Percentiles rank a stretch among this genome's conserved stretches.
phyloP scores from a whole-genome alignment of 1,140 invertebrate genomes.

The Ostrea denselamellosa region DNA sequence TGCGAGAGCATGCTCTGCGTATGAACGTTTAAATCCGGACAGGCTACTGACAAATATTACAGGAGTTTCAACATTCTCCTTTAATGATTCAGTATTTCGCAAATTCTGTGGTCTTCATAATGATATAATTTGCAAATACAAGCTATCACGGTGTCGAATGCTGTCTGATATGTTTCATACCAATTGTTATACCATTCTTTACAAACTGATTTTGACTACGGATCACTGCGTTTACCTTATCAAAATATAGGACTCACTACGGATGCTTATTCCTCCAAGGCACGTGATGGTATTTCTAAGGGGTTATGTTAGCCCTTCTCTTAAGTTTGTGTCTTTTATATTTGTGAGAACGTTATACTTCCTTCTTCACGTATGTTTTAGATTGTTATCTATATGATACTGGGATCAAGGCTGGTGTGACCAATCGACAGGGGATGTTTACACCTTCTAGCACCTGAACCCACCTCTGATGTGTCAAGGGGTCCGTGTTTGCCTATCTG shows the following conservation, averaged over 20 bases:
- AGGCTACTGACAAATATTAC: not conserved
- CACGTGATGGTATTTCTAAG: not conserved
- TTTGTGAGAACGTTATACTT: too few relatives aligned
- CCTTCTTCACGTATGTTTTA: too few relatives aligned
- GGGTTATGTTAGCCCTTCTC: not conserved
- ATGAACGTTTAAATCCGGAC: not conserved
- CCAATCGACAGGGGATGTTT: too few relatives aligned
- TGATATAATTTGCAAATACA: not conserved
- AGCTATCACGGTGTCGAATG: not conserved
- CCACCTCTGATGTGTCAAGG: too few relatives aligned
- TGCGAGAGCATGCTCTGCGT: not conserved
- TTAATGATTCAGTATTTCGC: not conserved
- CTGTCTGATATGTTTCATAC: not conserved
- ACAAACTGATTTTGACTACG: not conserved
- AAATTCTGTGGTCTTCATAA: not conserved
- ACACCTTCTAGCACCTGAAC: too few relatives aligned
- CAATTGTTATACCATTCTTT: not conserved
- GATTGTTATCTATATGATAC: too few relatives aligned
- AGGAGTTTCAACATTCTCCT: not conserved
- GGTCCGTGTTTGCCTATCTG: too few relatives aligned
- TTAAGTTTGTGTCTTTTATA: not conserved
- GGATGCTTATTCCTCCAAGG: not conserved
- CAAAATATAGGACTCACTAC: not conserved
- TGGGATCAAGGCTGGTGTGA: too few relatives aligned
- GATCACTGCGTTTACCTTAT: not conserved